Evolutionary conservation across 1,140 invertebrate genomes (phyloP).

Genomic region (Dreissena polymorpha): DNA sequence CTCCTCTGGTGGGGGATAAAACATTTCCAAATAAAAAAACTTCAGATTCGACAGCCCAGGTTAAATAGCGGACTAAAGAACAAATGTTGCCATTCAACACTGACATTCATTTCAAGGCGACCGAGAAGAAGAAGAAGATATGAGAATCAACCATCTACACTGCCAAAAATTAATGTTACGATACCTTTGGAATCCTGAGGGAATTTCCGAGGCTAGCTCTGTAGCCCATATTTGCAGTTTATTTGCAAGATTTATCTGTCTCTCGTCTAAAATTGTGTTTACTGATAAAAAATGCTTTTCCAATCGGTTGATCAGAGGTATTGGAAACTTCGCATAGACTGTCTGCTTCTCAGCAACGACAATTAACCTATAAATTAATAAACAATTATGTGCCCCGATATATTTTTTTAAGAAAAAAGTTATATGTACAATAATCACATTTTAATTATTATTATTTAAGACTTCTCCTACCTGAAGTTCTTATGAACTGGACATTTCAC

Average conservation of each 20-base stretch:
- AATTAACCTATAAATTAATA: conserved; percentile 60
- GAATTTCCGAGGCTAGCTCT: neutral
- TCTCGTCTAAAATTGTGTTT: conserved; percentile 63
- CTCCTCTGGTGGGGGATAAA: neutral
- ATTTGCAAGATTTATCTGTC: conserved; percentile 53
- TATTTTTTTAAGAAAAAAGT: neutral
- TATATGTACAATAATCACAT: neutral
- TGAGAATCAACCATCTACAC: neutral
- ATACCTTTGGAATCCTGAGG: no score
- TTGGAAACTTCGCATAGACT: conserved; percentile 74
- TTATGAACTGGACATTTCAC: conserved; percentile 76
- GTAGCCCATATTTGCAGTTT: conserved; percentile 60
- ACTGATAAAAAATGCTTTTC: conserved; percentile 76
- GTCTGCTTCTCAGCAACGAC: conserved; percentile 72
- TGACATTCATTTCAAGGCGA: neutral
- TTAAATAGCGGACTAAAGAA: neutral
- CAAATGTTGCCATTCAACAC: neutral
- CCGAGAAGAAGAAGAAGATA: neutral
- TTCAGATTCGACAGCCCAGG: neutral
- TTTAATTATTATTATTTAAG: neutral
- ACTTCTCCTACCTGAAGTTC: conserved; percentile 68
- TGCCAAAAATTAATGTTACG: neutral
- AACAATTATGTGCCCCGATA: neutral
- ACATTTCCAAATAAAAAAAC: neutral
- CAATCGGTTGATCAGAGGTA: conserved; percentile 76